Conservation (phyloP, 2,888 invertebrate genomes). For the Melipona beecheii region DNA sequence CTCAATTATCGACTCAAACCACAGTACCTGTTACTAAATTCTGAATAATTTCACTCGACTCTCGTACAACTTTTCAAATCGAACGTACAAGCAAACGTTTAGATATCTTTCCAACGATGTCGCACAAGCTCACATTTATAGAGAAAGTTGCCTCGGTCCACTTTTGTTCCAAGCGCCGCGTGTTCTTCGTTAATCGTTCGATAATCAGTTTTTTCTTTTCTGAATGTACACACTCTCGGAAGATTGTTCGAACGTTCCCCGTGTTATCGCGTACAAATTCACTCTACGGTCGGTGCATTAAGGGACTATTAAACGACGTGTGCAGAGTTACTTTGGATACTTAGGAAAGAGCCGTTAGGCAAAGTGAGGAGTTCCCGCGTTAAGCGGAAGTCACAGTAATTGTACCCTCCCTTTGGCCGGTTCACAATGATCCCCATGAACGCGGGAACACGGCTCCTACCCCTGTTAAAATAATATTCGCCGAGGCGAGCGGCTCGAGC, state of each 20-base stretch:
- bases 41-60: too few species aligned
- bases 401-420: slow-evolving; percentile 43
- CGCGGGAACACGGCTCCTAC: slow-evolving; percentile 7
- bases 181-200: not conserved
- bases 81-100: not conserved
- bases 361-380: slow-evolving; percentile 61
- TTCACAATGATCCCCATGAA: slow-evolving; percentile 46
- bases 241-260: not conserved
- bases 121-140: not conserved
- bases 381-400: slow-evolving; percentile 62
- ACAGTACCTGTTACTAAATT: too few species aligned
- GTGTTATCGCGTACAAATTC: slow-evolving; percentile 49
- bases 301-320: slow-evolving; percentile 66
- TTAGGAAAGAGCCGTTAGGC: slow-evolving; percentile 63
- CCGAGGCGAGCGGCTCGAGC: not conserved
- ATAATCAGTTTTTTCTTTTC: not conserved
- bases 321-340: slow-evolving; percentile 65
- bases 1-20: too few species aligned
- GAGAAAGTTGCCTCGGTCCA: not conserved
- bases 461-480: slow-evolving; percentile 51
- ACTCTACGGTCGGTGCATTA: slow-evolving; percentile 56
- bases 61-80: too few species aligned
- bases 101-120: not conserved
- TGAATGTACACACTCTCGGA: not conserved
- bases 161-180: not conserved